Evolutionary conservation across 2,888 invertebrate genomes (phyloP).

Genomic region (Drosophila anomelani): DNA sequence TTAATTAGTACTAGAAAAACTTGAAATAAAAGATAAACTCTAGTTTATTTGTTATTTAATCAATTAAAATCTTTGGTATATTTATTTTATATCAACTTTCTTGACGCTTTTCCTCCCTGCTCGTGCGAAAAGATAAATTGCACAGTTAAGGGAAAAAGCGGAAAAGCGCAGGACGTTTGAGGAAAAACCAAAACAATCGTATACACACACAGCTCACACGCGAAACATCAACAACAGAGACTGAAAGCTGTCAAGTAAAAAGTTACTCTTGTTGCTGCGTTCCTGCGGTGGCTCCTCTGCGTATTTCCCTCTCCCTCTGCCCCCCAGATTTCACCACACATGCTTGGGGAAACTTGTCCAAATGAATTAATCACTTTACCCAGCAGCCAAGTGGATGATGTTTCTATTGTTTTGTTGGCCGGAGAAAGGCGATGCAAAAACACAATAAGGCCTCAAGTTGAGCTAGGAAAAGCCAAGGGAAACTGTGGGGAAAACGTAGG

Average conservation of each 20-base stretch:
- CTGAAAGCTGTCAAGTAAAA: conserved; percentile 67
- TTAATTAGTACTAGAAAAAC: neutral
- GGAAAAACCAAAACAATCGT: conserved; percentile 28
- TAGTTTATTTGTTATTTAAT: too few species aligned
- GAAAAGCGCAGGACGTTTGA: conserved; percentile 3
- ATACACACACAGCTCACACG: conserved; percentile 19
- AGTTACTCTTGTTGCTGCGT: conserved; percentile 60
- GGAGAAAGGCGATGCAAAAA: conserved; percentile 12
- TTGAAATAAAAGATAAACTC: too few species aligned
- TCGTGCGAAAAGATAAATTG: conserved; percentile 62
- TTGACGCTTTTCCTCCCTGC: neutral
- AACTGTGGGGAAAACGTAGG: neutral
- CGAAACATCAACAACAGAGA: conserved; percentile 47
- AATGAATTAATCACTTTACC: conserved; percentile 79
- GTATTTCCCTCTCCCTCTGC: neutral
- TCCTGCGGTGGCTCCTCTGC: conserved; percentile 26
- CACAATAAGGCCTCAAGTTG: conserved; percentile 11
- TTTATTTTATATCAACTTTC: neutral
- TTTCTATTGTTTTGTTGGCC: conserved; percentile 54
- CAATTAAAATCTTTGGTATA: neutral
- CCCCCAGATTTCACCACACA: conserved; percentile 36
- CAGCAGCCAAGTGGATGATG: conserved; percentile 68
- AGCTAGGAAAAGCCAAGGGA: conserved; percentile 5
- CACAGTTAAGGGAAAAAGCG: conserved; percentile 46
- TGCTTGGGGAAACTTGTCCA: conserved; percentile 71